Conservation (phyloP, 2,888 invertebrate species). For the Volucella inflata region DNA sequence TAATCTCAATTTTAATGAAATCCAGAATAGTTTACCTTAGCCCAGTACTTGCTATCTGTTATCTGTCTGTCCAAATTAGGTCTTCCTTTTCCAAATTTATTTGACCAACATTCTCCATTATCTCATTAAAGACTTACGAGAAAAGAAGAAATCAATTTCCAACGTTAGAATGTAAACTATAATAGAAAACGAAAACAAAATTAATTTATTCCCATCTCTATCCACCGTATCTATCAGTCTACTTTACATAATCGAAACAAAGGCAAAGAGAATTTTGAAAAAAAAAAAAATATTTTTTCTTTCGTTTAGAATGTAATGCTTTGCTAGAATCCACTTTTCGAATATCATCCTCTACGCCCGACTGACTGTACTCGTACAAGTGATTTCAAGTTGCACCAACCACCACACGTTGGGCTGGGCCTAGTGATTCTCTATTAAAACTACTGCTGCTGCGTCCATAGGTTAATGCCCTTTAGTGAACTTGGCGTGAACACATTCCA, state of each 20-base stretch:
- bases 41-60: too few relatives aligned
- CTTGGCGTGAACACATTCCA: slow-evolving; percentile 17
- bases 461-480: slow-evolving; percentile 50
- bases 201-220: slow-evolving; percentile 35
- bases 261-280: neutral
- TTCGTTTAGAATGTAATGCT: too few relatives aligned
- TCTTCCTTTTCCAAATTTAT: too few relatives aligned
- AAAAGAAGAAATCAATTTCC: too few relatives aligned
- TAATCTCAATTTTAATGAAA: too few relatives aligned
- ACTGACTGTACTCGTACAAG: slow-evolving; percentile 11
- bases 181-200: slow-evolving; percentile 30
- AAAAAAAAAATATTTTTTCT: too few relatives aligned
- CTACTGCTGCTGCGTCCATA: slow-evolving; percentile 17
- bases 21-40: too few relatives aligned
- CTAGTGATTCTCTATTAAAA: too few relatives aligned
- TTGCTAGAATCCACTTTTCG: neutral
- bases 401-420: neutral
- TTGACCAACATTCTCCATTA: too few relatives aligned
- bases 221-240: slow-evolving; percentile 34
- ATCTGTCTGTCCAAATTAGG: too few relatives aligned
- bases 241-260: slow-evolving; percentile 49
- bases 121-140: too few relatives aligned
- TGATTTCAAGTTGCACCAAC: slow-evolving; percentile 39
- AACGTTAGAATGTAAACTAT: neutral
- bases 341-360: neutral